phyloP scores from a whole-genome alignment of 2,888 invertebrate genomes.

The Meganola albula region DNA sequence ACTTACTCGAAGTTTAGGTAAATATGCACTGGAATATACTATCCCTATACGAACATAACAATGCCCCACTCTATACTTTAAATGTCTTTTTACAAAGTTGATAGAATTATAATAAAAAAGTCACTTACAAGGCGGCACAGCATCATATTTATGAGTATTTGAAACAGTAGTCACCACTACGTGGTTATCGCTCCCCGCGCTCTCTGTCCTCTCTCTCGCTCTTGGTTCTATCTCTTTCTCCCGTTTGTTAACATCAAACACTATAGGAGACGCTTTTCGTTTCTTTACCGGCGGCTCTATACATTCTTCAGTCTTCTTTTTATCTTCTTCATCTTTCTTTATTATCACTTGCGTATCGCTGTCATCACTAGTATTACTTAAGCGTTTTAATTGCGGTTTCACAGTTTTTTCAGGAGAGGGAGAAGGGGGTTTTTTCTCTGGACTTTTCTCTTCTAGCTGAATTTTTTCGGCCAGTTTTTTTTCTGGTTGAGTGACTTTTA shows the following conservation, averaged over 20 bases:
- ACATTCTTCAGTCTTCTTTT: slow-evolving; percentile 23
- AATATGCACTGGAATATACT: too few species aligned
- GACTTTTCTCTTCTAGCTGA: slow-evolving; percentile 20
- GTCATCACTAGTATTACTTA: slow-evolving; percentile 52
- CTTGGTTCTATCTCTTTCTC: slow-evolving; percentile 34
- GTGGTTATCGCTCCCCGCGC: slow-evolving; percentile 64
- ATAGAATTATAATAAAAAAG: slow-evolving; percentile 13
- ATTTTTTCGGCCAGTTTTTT: slow-evolving; percentile 15
- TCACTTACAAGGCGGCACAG: slow-evolving; percentile 77
- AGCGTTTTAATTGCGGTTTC: slow-evolving; percentile 20
- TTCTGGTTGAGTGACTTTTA: slow-evolving; percentile 16
- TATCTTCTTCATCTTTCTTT: slow-evolving; percentile 30
- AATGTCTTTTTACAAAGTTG: too few species aligned
- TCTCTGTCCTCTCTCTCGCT: slow-evolving; percentile 65
- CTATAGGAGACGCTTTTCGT: slow-evolving; percentile 75
- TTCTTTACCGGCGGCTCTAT: slow-evolving; percentile 41
- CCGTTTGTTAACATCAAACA: slow-evolving; percentile 67
- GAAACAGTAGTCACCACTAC: slow-evolving; percentile 51
- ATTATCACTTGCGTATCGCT: slow-evolving; percentile 54
- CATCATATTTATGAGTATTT: slow-evolving; percentile 74
- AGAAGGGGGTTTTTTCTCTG: too few species aligned
- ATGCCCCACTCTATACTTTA: too few species aligned
- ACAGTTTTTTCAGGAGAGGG: too few species aligned
- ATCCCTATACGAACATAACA: too few species aligned
- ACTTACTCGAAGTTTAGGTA: too few species aligned